Evolutionary conservation across 2,113 vertebrate genomes (phyloP).

Genomic region (Strix aluco): DNA sequence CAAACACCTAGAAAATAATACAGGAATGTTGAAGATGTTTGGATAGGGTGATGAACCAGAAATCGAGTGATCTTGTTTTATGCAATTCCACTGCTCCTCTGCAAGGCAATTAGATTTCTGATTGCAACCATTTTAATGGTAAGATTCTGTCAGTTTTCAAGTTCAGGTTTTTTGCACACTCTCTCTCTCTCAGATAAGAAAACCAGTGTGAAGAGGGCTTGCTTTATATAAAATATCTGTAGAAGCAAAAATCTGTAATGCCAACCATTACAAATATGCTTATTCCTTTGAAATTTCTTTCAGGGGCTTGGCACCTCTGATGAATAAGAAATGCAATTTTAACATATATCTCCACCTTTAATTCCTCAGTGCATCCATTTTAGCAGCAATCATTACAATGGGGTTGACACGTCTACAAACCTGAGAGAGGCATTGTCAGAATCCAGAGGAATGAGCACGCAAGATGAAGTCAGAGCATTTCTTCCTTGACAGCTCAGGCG

Average conservation of each 20-base stretch:
- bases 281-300: background rate
- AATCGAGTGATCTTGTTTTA: background rate
- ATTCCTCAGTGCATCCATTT: background rate
- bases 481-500: constrained; percentile 15
- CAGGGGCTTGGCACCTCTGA: background rate
- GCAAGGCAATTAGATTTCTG: background rate
- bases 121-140: background rate
- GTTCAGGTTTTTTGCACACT: background rate
- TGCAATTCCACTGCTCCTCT: background rate
- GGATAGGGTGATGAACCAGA: background rate
- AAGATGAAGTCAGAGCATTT: constrained; percentile 29
- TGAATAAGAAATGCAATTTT: background rate
- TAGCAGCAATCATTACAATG: constrained; percentile 19
- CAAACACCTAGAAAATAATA: background rate
- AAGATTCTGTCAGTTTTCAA: background rate
- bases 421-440: background rate
- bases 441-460: background rate
- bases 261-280: background rate
- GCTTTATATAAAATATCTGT: background rate
- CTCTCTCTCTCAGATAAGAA: background rate
- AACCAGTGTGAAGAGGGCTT: background rate
- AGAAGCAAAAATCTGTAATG: background rate
- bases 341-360: constrained; percentile 1
- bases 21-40: background rate
- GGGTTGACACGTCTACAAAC: background rate